These are phyloP conservation scores for Sternarchorhynchus goeldii DNA, from an alignment of 2,797 vertebrate species.

Conservation along the genomic window DNA sequence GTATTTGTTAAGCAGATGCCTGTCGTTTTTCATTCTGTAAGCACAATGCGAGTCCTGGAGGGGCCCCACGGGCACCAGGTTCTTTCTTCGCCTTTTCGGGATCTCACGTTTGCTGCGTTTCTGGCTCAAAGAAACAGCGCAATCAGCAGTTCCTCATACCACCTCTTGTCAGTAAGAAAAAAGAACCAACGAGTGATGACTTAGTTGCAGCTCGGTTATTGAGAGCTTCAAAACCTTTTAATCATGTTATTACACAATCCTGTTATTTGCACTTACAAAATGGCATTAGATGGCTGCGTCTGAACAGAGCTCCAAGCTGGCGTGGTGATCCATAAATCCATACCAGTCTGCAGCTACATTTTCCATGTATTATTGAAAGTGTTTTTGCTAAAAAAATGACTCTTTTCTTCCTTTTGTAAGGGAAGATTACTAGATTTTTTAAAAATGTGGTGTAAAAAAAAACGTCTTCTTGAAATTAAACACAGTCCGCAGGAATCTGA, in stretches of 20 bases:
- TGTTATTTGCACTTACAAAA: too few species aligned
- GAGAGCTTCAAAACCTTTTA: background rate
- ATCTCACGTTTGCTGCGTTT: slow-evolving; percentile 18
- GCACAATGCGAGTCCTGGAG: slow-evolving; percentile 42
- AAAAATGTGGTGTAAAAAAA: too few species aligned
- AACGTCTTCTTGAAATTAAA: too few species aligned
- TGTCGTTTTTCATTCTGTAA: slow-evolving; percentile 55
- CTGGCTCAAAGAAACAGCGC: slow-evolving; percentile 14
- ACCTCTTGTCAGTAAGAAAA: background rate
- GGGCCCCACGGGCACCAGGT: slow-evolving; percentile 30
- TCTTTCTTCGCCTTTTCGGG: slow-evolving; percentile 25
- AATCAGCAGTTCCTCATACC: background rate
- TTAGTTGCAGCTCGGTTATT: background rate
- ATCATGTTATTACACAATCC: too few species aligned
- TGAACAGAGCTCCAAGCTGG: background rate
- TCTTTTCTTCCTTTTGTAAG: too few species aligned
- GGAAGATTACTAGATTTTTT: too few species aligned
- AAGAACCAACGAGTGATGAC: background rate
- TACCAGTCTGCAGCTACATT: too few species aligned
- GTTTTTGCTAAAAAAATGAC: too few species aligned
- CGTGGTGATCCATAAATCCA: too few species aligned
- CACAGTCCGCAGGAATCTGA: too few species aligned
- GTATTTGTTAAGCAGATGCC: slow-evolving; percentile 58
- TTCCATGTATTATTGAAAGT: too few species aligned
- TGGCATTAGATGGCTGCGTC: too few species aligned